phyloP scores from a whole-genome alignment of 2,113 vertebrate species.

The Motacilla tschutschensis region DNA sequence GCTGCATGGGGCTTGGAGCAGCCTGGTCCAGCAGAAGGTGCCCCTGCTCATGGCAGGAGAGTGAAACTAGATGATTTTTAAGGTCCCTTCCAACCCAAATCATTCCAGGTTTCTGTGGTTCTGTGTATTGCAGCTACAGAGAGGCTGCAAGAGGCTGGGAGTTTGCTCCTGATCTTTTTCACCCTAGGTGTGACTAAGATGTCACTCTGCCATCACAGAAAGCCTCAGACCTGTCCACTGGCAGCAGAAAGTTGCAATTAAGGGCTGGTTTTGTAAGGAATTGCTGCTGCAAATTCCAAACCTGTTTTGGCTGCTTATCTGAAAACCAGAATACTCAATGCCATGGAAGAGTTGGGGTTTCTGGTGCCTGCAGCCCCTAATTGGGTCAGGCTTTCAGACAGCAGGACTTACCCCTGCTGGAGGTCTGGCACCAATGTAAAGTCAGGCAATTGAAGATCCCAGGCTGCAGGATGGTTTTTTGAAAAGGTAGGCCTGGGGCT shows the following conservation, averaged over 20 bases:
- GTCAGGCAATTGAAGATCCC: background rate
- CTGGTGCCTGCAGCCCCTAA: background rate
- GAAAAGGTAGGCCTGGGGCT: background rate
- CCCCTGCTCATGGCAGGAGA: background rate
- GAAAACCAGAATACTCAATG: background rate
- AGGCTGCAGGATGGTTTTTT: background rate
- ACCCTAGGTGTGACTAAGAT: background rate
- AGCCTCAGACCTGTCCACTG: background rate
- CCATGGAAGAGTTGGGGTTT: background rate
- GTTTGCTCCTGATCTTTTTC: background rate
- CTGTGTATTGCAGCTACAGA: background rate
- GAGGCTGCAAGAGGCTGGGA: background rate
- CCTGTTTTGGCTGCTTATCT: background rate
- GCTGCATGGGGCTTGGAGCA: rapidly evolving
- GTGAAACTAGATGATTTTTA: background rate
- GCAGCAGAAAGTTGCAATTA: background rate
- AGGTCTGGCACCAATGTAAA: background rate
- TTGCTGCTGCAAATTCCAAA: background rate
- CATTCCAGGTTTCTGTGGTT: background rate
- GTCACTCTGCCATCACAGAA: background rate
- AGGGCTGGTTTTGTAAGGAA: background rate
- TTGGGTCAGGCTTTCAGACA: background rate
- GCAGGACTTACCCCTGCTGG: background rate
- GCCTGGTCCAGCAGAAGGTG: rapidly evolving
- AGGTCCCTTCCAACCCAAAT: background rate